phyloP scores from a whole-genome alignment of 2,888 invertebrate genomes.

The Tribolium freemani region DNA sequence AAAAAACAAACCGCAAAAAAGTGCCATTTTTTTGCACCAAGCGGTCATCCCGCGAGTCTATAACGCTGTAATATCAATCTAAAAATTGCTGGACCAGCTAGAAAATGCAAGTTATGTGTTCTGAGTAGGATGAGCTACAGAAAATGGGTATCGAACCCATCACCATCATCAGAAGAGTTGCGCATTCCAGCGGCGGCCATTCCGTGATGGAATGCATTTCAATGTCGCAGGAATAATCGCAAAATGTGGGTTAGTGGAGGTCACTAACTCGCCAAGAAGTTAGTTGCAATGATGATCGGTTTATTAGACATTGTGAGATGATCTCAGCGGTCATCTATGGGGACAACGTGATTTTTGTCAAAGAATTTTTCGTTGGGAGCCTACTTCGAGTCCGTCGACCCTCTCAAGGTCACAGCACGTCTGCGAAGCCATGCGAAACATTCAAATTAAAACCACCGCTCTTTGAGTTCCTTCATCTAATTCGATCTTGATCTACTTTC shows the following conservation, averaged over 20 bases:
- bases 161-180: not conserved
- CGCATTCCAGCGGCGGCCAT: slow-evolving; percentile 28
- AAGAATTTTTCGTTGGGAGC: slow-evolving; percentile 45
- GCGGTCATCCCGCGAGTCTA: too few relatives aligned
- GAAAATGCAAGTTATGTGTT: too few relatives aligned
- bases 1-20: not conserved
- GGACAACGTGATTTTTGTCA: slow-evolving; percentile 14
- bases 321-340: slow-evolving; percentile 1
- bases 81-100: too few relatives aligned
- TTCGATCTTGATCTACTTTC: slow-evolving; percentile 42
- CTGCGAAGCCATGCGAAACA: slow-evolving; percentile 53
- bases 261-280: slow-evolving; percentile 44
- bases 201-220: slow-evolving; percentile 55
- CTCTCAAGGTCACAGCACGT: slow-evolving; percentile 61
- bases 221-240: slow-evolving; percentile 53
- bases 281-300: not conserved
- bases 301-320: not conserved
- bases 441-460: slow-evolving; percentile 45
- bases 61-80: too few relatives aligned
- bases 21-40: too few relatives aligned
- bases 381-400: slow-evolving; percentile 60
- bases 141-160: too few relatives aligned
- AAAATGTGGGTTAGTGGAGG: slow-evolving; percentile 57
- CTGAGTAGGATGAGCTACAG: too few relatives aligned
- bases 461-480: slow-evolving; percentile 33